Evolutionary conservation across 2,113 vertebrate genomes (phyloP), one percentile per base, ranked within the genome.

Genomic region (Semicossyphus pulcher): DNA sequence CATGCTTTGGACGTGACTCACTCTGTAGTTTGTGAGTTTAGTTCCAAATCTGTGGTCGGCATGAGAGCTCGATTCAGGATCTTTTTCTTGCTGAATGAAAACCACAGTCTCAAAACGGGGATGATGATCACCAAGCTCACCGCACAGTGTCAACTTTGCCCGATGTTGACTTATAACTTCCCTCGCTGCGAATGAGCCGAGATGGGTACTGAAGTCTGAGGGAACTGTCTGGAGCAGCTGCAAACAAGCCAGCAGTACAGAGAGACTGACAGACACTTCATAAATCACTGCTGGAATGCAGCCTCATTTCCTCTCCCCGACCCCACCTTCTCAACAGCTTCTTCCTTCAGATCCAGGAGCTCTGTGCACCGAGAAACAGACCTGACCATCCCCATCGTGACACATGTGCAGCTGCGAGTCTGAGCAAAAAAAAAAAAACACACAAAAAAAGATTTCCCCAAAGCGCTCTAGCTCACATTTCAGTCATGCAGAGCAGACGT

Each of bases 231-330:
- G 54, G 39, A 78, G 68, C 79, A 88, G 87, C 75, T 85, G 84
- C 56, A 23, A 75, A 72, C 69, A 44, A 52, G 65, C 68, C 44
- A 42, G 5, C 41, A 49, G 68, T 49, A 66, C 64, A 53, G 48
- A 73, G 60, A 86, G 78, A 61, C 71, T 69, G 62, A 84, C 78
- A 82, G 78, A 83, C 78, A 78, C 57, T 81, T 85, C 74, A 92
- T 90, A 90, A 92, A 92, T 88, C 84, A 89, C 41, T 53, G 80
- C 64, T 76, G 91, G 92, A 92, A 92, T 92, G 89, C 41, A 78
- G 78, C 64, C 81, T 87, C 71, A 88, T 86, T 92, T 87, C 89
- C 91, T 89, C 70, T 41, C 7, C n/a, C n/a, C 2, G 18, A 66
- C 84, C 52, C 63, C 76, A 85, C 88, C 85, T 90, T 83, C 73